phyloP scores from a whole-genome alignment of 2,113 vertebrate species.

The Callospermophilus lateralis region DNA sequence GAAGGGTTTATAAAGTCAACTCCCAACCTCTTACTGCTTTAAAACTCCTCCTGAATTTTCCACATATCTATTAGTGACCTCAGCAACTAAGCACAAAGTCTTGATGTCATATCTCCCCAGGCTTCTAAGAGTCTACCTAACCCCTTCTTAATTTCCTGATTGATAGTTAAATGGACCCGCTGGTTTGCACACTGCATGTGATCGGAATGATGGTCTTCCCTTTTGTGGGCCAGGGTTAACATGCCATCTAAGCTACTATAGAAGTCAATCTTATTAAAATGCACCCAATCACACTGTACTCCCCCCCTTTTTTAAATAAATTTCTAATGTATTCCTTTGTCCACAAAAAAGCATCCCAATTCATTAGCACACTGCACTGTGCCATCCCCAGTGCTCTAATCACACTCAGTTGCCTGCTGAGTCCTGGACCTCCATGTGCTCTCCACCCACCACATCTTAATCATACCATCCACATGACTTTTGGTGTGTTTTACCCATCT shows the following conservation, averaged over 20 bases:
- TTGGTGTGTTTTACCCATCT: background rate
- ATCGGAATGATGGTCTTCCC: background rate
- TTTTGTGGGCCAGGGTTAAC: background rate
- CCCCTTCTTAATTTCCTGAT: background rate
- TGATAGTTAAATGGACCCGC: background rate
- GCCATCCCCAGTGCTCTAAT: background rate
- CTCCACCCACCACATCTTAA: background rate
- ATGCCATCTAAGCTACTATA: background rate
- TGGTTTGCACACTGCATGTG: background rate
- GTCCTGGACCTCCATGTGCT: rapidly evolving
- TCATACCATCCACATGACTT: rapidly evolving
- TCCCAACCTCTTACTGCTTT: background rate
- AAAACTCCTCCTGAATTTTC: background rate
- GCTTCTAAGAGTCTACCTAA: background rate
- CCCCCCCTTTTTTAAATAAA: background rate
- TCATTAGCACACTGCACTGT: background rate
- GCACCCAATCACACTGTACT: background rate
- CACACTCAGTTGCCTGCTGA: background rate
- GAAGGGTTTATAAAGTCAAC: background rate
- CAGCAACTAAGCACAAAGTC: background rate
- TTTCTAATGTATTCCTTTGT: background rate
- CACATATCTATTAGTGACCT: background rate
- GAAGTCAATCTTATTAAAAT: background rate
- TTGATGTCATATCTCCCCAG: background rate
- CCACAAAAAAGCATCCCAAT: background rate